Conservation (phyloP, 2,888 invertebrate genomes). For the Lepidocyrtoides sp. region DNA sequence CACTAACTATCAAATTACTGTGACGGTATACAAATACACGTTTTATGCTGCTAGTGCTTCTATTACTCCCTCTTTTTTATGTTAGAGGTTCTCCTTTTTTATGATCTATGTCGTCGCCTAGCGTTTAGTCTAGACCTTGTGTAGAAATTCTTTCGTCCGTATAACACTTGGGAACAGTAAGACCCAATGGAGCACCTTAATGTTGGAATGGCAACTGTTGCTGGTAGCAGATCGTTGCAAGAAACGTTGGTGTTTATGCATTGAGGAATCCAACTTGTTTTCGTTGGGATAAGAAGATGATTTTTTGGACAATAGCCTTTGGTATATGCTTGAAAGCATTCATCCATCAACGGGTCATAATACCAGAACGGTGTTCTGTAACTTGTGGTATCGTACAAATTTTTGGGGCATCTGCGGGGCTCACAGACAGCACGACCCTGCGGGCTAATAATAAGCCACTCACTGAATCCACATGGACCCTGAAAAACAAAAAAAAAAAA, state of each 20-base stretch:
- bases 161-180: slow-evolving; percentile 54
- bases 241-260: slow-evolving; percentile 58
- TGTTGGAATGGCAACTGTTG: slow-evolving; percentile 36
- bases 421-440: slow-evolving; percentile 53
- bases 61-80: too few relatives aligned
- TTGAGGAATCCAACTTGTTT: slow-evolving; percentile 66
- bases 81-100: slow-evolving; percentile 82
- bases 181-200: slow-evolving; percentile 56
- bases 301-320: slow-evolving; percentile 63
- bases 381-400: slow-evolving; percentile 63
- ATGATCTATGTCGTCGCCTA: slow-evolving; percentile 68
- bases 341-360: slow-evolving; percentile 48
- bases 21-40: too few relatives aligned
- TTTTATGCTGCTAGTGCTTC: too few relatives aligned
- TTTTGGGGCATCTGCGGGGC: slow-evolving; percentile 56
- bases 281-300: slow-evolving; percentile 58
- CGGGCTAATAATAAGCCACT: slow-evolving; percentile 57
- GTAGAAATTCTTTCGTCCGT: slow-evolving; percentile 44
- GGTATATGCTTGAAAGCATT: slow-evolving; percentile 57
- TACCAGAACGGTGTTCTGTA: slow-evolving; percentile 67
- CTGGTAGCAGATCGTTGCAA: slow-evolving; percentile 58
- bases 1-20: too few relatives aligned
- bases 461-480: slow-evolving; percentile 60
- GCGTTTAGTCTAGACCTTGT: slow-evolving; percentile 35
- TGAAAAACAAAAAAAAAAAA: not conserved